phyloP scores from a whole-genome alignment of 2,888 invertebrate species.

The Callyntrura sp. region DNA sequence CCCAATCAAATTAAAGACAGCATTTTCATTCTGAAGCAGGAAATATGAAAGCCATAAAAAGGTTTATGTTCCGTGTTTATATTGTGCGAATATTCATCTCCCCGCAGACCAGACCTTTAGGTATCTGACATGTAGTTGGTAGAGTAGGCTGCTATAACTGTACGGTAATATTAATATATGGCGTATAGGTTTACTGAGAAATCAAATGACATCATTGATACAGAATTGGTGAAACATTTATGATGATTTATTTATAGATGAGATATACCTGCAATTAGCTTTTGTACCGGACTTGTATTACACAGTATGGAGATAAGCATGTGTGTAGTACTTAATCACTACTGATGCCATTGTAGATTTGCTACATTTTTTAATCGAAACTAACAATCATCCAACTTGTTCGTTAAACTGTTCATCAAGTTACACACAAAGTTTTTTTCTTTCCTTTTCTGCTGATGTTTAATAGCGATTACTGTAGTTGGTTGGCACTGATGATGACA shows the following conservation, averaged over 20 bases:
- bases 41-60: conserved; percentile 42
- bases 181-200: neutral
- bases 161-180: neutral
- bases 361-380: neutral
- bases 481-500: neutral
- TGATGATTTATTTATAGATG: too few species aligned
- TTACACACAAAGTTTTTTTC: conserved; percentile 11
- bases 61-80: conserved; percentile 30
- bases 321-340: neutral
- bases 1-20: conserved; percentile 19
- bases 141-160: neutral
- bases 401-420: conserved; percentile 9
- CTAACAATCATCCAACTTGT: conserved; percentile 11
- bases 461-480: neutral
- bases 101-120: neutral
- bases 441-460: conserved; percentile 15
- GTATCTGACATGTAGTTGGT: neutral
- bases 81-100: conserved; percentile 8
- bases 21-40: conserved; percentile 34
- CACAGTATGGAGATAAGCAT: neutral
- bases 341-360: neutral
- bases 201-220: conserved; percentile 3
- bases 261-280: conserved; percentile 28
- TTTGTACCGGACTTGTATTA: neutral
- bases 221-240: neutral